Evolutionary conservation across 2,797 vertebrate genomes (phyloP).

Genomic region (Allobates femoralis): DNA sequence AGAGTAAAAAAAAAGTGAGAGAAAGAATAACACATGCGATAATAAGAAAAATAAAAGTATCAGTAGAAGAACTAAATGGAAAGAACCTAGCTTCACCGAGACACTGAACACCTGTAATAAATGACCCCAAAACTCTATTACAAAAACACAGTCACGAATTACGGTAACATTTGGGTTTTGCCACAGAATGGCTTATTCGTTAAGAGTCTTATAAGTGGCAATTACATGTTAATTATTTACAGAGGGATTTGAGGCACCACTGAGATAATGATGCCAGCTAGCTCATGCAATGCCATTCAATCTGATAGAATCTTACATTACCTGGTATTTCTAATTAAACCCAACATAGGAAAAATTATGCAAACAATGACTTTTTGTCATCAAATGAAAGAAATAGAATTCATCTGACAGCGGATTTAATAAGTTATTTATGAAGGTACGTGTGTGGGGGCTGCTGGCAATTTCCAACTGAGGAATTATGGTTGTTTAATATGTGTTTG

Average conservation of each 20-base stretch:
- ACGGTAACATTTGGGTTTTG: background rate
- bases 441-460: too few species aligned
- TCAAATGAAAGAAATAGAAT: background rate
- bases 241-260: background rate
- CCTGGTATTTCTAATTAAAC: background rate
- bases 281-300: background rate
- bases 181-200: too few species aligned
- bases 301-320: background rate
- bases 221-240: conserved; percentile 2
- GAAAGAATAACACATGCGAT: background rate
- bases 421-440: background rate
- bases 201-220: background rate
- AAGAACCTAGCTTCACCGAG: background rate
- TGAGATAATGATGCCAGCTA: background rate
- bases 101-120: background rate
- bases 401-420: background rate
- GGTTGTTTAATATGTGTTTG: too few species aligned
- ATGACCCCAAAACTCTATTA: background rate
- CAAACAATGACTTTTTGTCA: background rate
- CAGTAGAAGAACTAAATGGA: background rate
- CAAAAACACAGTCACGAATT: background rate
- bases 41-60: background rate
- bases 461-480: too few species aligned
- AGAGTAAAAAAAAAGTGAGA: background rate
- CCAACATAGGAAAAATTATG: background rate